Evolutionary conservation across 2,797 vertebrate genomes (phyloP).

Genomic region (Cossypha dichroa): DNA sequence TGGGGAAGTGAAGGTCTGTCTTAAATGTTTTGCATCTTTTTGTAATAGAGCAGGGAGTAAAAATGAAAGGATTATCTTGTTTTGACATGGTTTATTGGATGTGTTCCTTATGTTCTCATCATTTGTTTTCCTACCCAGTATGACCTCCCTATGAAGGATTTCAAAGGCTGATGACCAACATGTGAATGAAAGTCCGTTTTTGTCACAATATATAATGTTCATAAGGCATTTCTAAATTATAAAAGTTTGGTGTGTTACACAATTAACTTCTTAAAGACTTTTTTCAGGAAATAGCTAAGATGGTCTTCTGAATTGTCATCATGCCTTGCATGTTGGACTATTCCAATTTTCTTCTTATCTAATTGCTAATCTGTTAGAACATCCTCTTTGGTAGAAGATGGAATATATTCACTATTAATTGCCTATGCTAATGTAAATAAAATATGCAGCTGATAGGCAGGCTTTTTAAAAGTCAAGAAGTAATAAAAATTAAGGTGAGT

Average conservation of each 20-base stretch:
- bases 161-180: background rate
- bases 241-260: background rate
- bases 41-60: background rate
- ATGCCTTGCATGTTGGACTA: background rate
- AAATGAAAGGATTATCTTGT: background rate
- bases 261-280: background rate
- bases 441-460: background rate
- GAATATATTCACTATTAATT: background rate
- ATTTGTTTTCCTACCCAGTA: background rate
- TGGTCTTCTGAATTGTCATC: background rate
- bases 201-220: background rate
- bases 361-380: background rate
- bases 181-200: background rate
- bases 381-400: background rate
- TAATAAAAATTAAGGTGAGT: background rate
- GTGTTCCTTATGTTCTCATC: background rate
- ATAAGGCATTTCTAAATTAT: background rate
- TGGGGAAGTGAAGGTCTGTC: background rate
- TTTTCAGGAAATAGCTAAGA: background rate
- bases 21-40: background rate
- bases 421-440: background rate
- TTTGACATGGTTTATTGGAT: background rate
- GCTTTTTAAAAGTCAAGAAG: background rate
- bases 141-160: background rate
- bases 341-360: background rate